Evolutionary conservation across 1,140 invertebrate genomes (phyloP), one percentile per base, ranked within the genome.

Genomic region (Lucilia sericata): DNA sequence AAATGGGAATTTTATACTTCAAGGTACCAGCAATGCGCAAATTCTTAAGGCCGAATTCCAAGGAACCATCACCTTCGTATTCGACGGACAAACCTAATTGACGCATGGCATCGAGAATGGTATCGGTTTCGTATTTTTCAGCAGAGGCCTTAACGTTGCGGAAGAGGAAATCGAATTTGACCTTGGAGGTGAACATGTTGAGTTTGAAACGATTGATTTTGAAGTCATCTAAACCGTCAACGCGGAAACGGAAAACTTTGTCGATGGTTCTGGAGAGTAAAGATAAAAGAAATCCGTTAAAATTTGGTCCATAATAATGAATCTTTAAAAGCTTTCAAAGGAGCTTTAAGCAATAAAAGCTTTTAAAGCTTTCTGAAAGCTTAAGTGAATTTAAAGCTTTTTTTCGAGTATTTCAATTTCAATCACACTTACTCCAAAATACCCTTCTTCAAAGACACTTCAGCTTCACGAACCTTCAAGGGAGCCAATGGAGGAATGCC

Each of bases 401-500:
- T 42, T 42, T 42, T 42, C 5, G 5, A 7, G 42, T 3, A 30
- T 30, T 30, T 30, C 3, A 30, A 14, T 10, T 19, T 42, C 0
- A 4, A 81, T 4, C 25, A 84, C 60, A 86, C 85, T 86, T 14
- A 86, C 86, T 90, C 87, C 30, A 90, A 85, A 19, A 90, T 88
- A 74, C 88, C 89, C 70, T 86, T 84, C 84, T 90, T 86, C 10
- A 87, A 83, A 70, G 86, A 82, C 51, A 90, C 30, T 55, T 87
- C 76, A 12, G 83, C 83, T n/a, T 89, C 89, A 34, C 84, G 86
- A 12, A 89, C 21, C 47, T 88, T 86, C 1, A 89, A 74, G 0
- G 89, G 89, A 8, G 89, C 89, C 83, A 90, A 84, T 83, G 86
- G 86, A 0, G 89, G 89, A 70, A 90, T 89, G 17, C 89, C 89